These are phyloP conservation scores for Dendropsophus ebraccatus DNA, from an alignment of 2,113 vertebrate genomes.

Conservation along the genomic window DNA sequence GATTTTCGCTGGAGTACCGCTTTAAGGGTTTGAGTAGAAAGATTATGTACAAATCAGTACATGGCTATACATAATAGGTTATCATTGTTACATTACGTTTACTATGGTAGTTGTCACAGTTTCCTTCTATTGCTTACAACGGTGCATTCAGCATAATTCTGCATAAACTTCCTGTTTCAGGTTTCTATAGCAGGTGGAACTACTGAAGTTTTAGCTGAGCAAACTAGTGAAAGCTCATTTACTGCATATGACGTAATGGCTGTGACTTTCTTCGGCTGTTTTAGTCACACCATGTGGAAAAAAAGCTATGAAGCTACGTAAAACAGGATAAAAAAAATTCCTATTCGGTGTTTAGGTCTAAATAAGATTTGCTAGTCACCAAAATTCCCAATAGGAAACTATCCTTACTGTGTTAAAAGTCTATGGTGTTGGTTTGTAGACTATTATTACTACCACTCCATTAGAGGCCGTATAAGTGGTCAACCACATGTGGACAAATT, in stretches of 20 bases:
- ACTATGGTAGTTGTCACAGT: not conserved
- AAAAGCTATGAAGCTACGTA: conserved; percentile 23
- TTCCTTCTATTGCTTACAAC: not conserved
- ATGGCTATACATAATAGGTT: not conserved
- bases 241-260: conserved; percentile 49
- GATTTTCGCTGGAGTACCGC: too few species aligned
- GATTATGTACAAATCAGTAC: not conserved
- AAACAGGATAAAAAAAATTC: not conserved
- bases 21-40: too few species aligned
- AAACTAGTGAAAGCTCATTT: conserved; percentile 26
- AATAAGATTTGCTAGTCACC: conserved; percentile 29
- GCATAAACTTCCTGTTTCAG: conserved; percentile 45
- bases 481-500: too few species aligned
- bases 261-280: conserved; percentile 27
- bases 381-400: too few species aligned
- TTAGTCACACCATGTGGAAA: conserved; percentile 35
- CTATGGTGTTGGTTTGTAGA: not conserved
- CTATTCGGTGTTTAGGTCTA: not conserved
- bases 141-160: not conserved
- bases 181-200: conserved; percentile 41
- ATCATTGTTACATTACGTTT: not conserved
- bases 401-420: not conserved
- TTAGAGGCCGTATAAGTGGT: too few species aligned
- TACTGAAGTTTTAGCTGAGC: not conserved
- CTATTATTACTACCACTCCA: too few species aligned